Evolutionary conservation across 2,113 vertebrate genomes (phyloP).

Genomic region (Anguilla japonica): DNA sequence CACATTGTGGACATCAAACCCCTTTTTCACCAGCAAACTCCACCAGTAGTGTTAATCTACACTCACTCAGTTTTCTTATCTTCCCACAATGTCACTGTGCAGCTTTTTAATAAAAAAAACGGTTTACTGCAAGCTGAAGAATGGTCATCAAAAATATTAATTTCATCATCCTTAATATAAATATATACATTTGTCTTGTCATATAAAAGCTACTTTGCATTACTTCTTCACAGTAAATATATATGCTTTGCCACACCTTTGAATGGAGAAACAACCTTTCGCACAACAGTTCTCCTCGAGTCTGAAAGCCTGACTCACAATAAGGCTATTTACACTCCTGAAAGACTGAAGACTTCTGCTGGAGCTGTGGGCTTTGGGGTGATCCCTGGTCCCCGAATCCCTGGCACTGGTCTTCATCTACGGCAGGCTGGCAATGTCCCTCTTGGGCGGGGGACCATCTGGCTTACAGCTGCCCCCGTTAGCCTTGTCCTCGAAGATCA

Average conservation of each 20-base stretch:
- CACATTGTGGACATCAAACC: background rate
- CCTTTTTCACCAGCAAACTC: background rate
- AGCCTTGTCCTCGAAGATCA: conserved; percentile 97
- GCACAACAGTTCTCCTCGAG: conserved; percentile 11
- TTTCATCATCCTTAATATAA: conserved; percentile 50
- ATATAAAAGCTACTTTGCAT: conserved; percentile 46
- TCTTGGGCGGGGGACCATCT: conserved; percentile 87
- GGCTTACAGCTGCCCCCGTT: conserved; percentile 75
- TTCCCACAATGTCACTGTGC: conserved; percentile 45
- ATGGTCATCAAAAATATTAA: conserved; percentile 46
- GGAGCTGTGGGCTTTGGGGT: conserved; percentile 17
- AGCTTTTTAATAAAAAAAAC: conserved; percentile 43
- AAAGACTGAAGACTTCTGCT: conserved; percentile 10
- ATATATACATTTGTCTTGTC: conserved; percentile 58
- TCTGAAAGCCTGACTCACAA: conserved; percentile 28
- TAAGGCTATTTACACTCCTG: conserved; percentile 50
- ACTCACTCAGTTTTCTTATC: background rate
- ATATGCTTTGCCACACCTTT: conserved; percentile 27
- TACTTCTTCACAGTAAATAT: conserved; percentile 57
- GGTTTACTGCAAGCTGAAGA: conserved; percentile 27
- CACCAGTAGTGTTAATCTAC: background rate
- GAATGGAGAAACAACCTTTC: conserved; percentile 8
- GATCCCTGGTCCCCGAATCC: conserved; percentile 34
- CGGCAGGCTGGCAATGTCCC: conserved; percentile 93
- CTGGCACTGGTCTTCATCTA: conserved; percentile 58